Evolutionary conservation across 2,888 invertebrate species (phyloP), one percentile per base, ranked within the genome.

Genomic region (Desoria tigrina): DNA sequence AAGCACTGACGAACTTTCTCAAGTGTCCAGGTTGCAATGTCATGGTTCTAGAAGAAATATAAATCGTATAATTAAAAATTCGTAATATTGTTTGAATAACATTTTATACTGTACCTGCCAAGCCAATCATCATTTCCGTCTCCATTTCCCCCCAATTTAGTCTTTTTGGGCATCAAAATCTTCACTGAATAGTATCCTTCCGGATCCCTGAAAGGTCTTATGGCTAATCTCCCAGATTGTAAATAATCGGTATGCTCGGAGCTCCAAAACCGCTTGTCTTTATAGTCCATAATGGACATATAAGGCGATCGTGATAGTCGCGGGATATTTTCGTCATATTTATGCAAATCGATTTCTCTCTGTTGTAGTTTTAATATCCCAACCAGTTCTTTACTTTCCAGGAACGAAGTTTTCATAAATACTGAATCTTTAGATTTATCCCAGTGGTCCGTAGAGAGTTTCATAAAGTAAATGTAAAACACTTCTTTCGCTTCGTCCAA

Each of bases 381-480:
- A 7, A 51, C 24, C 4, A 51, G 24, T 21, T 23, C 14, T 11
- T 21, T 24, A 21, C 6, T 14, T 21, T 51, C 51, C 6, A 6
- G 6, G 23, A 21, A 23, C 3, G 51, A 51, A 3, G 24, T 24
- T 24, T 14, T 26, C 51, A 51, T 51, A 24, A 24, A 24, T 6
- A 14, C 26, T 4, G 51, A 23, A 9, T 51, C 51, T 26, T 7
- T 51, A 11, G 9, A 7, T 7, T 9, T 16, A 45, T 45, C n/a
- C 51, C 6, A 7, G 16, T 51, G 24, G 6, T 3, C 7, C 14
- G 14, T 21, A 18, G 45, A 3, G 4, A 24, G 6, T 26, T 51
- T 51, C 51, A 51, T 51, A 16, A 51, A 51, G 16, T 51, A 24
- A 7, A 51, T 26, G 24, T 9, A 51, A 24, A 24, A 51, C 26